Percentiles rank a stretch among this genome's conserved stretches.
Conservation (phyloP, 1,140 invertebrate genomes). For the Parasteatoda tepidariorum region DNA sequence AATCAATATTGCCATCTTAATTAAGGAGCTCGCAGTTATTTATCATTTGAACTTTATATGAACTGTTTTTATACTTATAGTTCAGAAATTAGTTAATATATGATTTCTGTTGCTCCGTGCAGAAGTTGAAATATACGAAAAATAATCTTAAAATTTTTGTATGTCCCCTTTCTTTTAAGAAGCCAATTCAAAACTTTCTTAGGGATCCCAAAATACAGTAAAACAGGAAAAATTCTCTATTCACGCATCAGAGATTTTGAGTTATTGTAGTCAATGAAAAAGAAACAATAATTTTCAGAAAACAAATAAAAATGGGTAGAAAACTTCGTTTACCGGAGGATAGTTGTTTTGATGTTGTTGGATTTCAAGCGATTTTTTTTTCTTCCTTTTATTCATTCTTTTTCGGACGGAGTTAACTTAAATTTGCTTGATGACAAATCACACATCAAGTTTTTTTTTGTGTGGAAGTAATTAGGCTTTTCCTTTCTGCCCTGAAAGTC, state of each 20-base stretch:
- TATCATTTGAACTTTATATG: no score
- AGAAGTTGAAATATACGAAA: no score
- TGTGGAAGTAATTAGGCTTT: conserved; percentile 46
- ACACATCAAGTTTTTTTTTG: conserved; percentile 2
- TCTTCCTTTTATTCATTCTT: conserved; percentile 7
- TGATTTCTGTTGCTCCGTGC: no score
- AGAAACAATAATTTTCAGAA: conserved; percentile 58
- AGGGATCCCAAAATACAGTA: conserved; percentile 33
- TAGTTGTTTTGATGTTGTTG: conserved; percentile 27
- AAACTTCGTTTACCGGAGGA: conserved; percentile 56
- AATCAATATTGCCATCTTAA: no score
- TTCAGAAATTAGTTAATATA: no score
- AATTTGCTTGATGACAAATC: conserved; percentile 45
- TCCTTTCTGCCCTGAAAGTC: no score
- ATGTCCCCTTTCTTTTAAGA: background rate
- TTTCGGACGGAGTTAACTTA: background rate
- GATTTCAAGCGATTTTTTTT: conserved; percentile 17
- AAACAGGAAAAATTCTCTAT: conserved; percentile 53
- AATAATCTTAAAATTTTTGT: no score
- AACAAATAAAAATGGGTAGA: conserved; percentile 31
- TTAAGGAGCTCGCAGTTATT: no score
- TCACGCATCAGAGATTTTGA: conserved; percentile 50
- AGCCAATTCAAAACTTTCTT: conserved; percentile 42
- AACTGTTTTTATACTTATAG: no score
- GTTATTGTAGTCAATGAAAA: conserved; percentile 60